Evolutionary conservation across 2,888 invertebrate genomes (phyloP), one percentile per base, ranked within the genome.

Genomic region (Macaria liturata): DNA sequence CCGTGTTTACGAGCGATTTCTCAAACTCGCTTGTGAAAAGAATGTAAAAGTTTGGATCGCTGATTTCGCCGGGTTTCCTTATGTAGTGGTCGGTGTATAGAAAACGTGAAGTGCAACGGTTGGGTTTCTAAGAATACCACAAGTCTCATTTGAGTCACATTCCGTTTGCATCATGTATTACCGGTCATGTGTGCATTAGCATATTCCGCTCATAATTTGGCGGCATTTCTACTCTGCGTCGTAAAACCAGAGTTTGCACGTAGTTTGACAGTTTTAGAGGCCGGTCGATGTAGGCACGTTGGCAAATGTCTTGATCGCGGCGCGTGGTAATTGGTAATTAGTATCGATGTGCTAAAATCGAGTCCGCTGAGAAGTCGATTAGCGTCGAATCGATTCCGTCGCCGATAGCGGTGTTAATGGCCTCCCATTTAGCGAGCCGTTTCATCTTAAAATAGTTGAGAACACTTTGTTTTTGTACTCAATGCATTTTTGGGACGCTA

Each of bases 261-360:
- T 56, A 62, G 52, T 57, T 62, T 56, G 57, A 60, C 60, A 65
- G 59, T 64, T 64, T 66, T 63, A 66, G 59, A 59, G 63, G 60
- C 65, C 57, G 55, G 60, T 58, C 51, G 51, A 57, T 65, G 59
- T 57, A 57, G 54, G 62, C 62, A 62, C 63, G 65, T 66, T 71
- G 66, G 63, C 62, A 67, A 76, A 78, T 79, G 72, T 77, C 71
- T 80, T 74, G 74, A 78, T 79, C 70, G 72, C 65, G 70, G 68
- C 72, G 68, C 74, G 76, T 80, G 76, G 78, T 85, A 83, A 85
- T 88, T 85, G 83, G 79, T 83, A 72, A 84, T 89, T 88, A 88
- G 85, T 83, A 83, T 72, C 74, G 77, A 85, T 72, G 83, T 86
- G 88, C 86, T 88, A 86, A 89, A 87, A 88, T 81, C 69, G 71